Evolutionary conservation across 2,113 vertebrate species (phyloP).

Genomic region (Lonchura striata): DNA sequence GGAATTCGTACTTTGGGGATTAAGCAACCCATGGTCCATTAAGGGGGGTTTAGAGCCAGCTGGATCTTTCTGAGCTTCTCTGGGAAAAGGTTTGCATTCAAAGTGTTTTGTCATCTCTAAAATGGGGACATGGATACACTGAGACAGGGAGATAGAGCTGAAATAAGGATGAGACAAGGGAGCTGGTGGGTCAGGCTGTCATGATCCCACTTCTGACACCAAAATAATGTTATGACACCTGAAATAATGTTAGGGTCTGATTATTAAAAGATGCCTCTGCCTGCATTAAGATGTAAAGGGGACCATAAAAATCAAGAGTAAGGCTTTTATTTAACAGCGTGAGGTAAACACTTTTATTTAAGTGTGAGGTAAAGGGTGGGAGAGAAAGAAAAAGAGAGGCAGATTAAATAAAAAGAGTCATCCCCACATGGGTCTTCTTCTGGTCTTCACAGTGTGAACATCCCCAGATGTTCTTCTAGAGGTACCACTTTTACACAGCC

Average conservation of each 20-base stretch:
- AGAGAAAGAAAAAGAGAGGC: background rate
- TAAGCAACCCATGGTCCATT: background rate
- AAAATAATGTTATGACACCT: background rate
- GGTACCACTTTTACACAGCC: background rate
- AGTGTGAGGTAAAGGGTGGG: too few species aligned
- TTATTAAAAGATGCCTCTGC: background rate
- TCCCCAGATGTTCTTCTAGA: background rate
- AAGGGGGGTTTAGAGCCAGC: background rate
- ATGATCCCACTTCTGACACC: background rate
- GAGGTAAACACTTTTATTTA: too few species aligned
- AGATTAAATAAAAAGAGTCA: background rate
- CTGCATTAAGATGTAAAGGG: background rate
- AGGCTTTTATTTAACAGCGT: accelerated
- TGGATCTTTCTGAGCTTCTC: background rate
- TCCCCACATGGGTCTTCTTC: too few species aligned
- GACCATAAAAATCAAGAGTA: background rate
- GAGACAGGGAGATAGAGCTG: background rate
- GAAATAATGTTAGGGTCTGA: background rate
- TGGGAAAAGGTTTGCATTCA: accelerated
- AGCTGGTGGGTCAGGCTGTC: background rate
- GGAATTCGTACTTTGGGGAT: background rate
- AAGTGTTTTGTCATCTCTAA: background rate
- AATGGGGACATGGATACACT: accelerated
- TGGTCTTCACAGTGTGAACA: background rate
- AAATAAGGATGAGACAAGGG: background rate